A percentile compares a stretch with the other conserved stretches of the same genome.
phyloP scores from a whole-genome alignment of 1,140 invertebrate genomes.

The Brachionus paranguensis region DNA sequence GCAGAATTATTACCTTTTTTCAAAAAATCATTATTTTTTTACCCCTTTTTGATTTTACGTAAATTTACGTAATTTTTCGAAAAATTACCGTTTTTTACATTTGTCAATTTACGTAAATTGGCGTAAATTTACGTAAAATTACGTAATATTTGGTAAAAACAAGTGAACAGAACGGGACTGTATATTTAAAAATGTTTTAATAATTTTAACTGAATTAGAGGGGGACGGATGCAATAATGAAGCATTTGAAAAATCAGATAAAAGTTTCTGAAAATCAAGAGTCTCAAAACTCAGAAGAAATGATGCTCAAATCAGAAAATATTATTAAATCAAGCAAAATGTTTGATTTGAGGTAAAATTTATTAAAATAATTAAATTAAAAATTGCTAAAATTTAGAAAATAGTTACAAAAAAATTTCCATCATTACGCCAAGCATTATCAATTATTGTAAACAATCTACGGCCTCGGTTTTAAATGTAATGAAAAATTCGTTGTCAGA shows the following conservation, averaged over 20 bases:
- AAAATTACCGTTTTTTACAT: no score
- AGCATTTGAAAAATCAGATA: constrained; percentile 65
- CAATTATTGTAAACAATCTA: not conserved
- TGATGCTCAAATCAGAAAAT: constrained; percentile 15
- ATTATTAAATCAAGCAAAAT: constrained; percentile 37
- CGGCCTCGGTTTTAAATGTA: not conserved
- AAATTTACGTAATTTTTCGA: no score
- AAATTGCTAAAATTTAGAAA: constrained; percentile 45
- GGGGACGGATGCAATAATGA: constrained; percentile 72
- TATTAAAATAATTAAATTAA: constrained; percentile 39
- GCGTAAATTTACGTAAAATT: no score
- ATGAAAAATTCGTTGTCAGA: not conserved
- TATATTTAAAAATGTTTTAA: no score
- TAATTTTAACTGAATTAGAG: constrained; percentile 53
- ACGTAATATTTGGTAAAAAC: no score
- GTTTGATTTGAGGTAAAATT: constrained; percentile 37
- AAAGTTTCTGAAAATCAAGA: constrained; percentile 43
- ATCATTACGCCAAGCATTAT: not conserved
- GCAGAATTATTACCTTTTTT: no score
- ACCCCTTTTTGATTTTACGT: no score
- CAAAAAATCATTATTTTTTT: no score
- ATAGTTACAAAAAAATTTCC: constrained; percentile 17
- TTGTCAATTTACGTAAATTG: no score
- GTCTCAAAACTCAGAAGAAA: constrained; percentile 39
- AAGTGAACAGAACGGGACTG: no score